These are phyloP conservation scores for Anticlea derivata DNA, from an alignment of 2,888 invertebrate genomes.

Conservation along the genomic window DNA sequence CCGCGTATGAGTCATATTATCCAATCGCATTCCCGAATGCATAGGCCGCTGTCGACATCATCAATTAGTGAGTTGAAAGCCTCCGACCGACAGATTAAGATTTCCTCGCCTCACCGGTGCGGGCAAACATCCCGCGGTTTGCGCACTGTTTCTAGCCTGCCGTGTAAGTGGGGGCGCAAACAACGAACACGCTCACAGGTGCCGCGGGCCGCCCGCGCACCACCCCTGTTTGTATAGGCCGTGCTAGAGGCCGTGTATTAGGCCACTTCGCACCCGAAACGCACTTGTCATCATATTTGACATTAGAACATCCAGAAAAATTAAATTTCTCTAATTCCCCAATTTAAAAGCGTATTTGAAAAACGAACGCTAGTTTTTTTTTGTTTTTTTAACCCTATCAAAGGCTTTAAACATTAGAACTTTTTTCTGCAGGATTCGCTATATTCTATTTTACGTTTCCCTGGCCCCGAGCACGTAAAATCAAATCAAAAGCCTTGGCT, in stretches of 20 bases:
- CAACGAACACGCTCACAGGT: conserved; percentile 61
- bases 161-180: conserved; percentile 76
- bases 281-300: conserved; percentile 50
- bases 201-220: conserved; percentile 57
- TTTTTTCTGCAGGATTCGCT: too few species aligned
- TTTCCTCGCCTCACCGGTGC: conserved; percentile 71
- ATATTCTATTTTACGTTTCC: too few species aligned
- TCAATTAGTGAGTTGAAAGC: conserved; percentile 52
- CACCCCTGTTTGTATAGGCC: conserved; percentile 66
- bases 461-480: too few species aligned
- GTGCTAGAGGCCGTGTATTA: too few species aligned
- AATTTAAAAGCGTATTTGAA: not conserved
- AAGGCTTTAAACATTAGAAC: too few species aligned
- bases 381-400: too few species aligned
- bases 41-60: conserved; percentile 40
- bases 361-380: too few species aligned
- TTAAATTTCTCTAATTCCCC: too few species aligned
- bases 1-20: conserved; percentile 27
- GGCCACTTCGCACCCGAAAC: conserved; percentile 58
- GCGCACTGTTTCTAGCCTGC: conserved; percentile 69
- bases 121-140: conserved; percentile 67
- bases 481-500: too few species aligned
- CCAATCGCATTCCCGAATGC: conserved; percentile 37
- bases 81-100: conserved; percentile 64
- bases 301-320: conserved; percentile 59